These are phyloP conservation scores for Bombus cullumanus DNA, from an alignment of 1,140 invertebrate species.

Conservation along the genomic window DNA sequence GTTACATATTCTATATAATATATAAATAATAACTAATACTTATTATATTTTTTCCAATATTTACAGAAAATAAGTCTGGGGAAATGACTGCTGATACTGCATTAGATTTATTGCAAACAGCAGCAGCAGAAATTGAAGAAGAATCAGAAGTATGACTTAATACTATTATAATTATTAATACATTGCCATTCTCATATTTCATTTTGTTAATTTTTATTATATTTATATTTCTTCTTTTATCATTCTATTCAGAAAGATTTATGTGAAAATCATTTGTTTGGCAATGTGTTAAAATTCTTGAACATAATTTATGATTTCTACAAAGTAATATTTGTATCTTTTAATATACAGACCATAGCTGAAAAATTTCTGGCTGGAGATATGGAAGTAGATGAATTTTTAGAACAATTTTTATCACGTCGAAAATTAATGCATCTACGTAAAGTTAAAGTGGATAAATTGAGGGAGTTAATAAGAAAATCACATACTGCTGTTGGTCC, in stretches of 20 bases:
- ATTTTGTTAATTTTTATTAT: not conserved
- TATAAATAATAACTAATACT: not conserved
- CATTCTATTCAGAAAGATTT: not conserved
- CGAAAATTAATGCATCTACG: conserved; percentile 91
- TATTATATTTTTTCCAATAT: conserved; percentile 25
- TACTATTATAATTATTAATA: conserved; percentile 28
- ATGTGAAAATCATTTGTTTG: not conserved
- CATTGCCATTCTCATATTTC: not conserved
- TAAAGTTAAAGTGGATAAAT: conserved; percentile 93
- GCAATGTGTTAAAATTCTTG: conserved; percentile 23
- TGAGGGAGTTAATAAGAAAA: conserved; percentile 89
- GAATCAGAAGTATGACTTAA: conserved; percentile 88
- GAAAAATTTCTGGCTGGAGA: conserved; percentile 90
- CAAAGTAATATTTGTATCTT: conserved; percentile 5
- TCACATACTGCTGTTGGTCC: conserved; percentile 71
- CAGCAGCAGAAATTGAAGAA: conserved; percentile 94
- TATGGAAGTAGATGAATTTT: conserved; percentile 89
- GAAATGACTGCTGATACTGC: conserved; percentile 91
- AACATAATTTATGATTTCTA: not conserved
- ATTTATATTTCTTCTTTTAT: not conserved
- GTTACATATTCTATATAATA: not conserved
- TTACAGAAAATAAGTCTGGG: conserved; percentile 86
- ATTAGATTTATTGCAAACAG: conserved; percentile 91
- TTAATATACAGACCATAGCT: conserved; percentile 83
- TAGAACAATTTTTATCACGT: conserved; percentile 89